These are phyloP conservation scores for Ondatra zibethicus DNA, from an alignment of 2,113 vertebrate genomes.

Conservation along the genomic window DNA sequence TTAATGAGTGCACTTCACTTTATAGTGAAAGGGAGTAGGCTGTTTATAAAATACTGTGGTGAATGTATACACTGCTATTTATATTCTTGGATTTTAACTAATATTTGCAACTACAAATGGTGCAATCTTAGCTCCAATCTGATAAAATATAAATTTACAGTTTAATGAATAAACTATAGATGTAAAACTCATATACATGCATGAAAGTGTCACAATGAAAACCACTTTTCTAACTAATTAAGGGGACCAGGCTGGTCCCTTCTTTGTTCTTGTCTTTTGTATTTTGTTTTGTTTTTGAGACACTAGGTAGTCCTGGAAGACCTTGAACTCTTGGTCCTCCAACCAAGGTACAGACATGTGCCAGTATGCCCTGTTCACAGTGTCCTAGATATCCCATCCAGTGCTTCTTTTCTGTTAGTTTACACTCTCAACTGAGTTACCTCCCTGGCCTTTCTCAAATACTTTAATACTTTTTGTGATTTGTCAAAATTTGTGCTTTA, in stretches of 20 bases:
- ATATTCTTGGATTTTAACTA: not conserved
- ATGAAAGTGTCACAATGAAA: not conserved
- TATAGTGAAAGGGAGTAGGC: not conserved
- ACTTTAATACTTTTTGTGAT: not conserved
- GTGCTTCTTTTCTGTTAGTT: not conserved
- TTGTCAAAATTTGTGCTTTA: conserved; percentile 11
- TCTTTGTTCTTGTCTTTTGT: not conserved
- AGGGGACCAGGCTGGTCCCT: not conserved
- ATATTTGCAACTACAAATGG: not conserved
- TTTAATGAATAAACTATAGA: not conserved
- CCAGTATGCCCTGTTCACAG: not conserved
- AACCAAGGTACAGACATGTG: too few relatives aligned
- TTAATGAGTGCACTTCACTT: not conserved
- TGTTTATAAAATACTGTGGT: not conserved
- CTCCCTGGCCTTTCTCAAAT: not conserved
- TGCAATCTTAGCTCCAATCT: not conserved
- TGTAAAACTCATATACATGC: not conserved
- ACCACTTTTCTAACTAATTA: not conserved
- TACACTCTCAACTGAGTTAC: not conserved
- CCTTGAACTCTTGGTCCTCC: not conserved
- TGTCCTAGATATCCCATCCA: too few relatives aligned
- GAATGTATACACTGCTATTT: not conserved
- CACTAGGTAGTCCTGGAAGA: not conserved
- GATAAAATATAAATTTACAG: not conserved
- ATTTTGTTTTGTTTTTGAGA: not conserved